phyloP scores from a whole-genome alignment of 2,888 invertebrate genomes.

The Seira musarum region DNA sequence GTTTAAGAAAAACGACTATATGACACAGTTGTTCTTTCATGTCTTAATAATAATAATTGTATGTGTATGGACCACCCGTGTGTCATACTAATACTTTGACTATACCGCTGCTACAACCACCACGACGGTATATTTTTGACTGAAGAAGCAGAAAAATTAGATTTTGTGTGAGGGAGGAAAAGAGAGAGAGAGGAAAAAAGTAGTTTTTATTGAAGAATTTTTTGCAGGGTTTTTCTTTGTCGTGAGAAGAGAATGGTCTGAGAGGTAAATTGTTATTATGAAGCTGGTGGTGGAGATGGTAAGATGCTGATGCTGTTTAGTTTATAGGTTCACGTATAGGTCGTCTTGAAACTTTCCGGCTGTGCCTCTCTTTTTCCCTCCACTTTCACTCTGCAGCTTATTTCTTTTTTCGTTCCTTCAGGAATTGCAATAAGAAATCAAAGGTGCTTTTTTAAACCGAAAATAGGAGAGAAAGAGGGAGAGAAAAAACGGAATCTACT shows the following conservation, averaged over 20 bases:
- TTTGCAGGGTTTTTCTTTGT: conserved; percentile 4
- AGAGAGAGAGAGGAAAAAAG: conserved; percentile 16
- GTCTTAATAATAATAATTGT: conserved; percentile 53
- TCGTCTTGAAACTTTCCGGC: not conserved
- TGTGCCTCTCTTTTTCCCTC: too few species aligned
- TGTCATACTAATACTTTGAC: not conserved
- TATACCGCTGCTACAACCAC: not conserved
- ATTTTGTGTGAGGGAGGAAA: not conserved
- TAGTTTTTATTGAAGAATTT: conserved; percentile 47
- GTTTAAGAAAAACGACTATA: too few species aligned
- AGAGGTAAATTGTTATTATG: conserved; percentile 49
- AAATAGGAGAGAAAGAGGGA: too few species aligned
- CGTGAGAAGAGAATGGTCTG: conserved; percentile 17
- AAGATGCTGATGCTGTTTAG: not conserved
- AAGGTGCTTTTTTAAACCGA: conserved; percentile 29
- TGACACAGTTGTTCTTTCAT: conserved; percentile 48
- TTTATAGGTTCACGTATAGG: not conserved
- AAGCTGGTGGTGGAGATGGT: conserved; percentile 44
- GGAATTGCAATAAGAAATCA: conserved; percentile 47
- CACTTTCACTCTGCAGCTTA: conserved; percentile 3
- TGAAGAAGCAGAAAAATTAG: not conserved
- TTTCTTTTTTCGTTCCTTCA: conserved; percentile 19
- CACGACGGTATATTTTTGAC: not conserved
- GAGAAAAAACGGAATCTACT: conserved; percentile 44
- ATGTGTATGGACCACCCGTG: conserved; percentile 27